Evolutionary conservation across 2,888 invertebrate genomes (phyloP), one percentile per base, ranked within the genome.

Genomic region (Ophonus ardosiacus): DNA sequence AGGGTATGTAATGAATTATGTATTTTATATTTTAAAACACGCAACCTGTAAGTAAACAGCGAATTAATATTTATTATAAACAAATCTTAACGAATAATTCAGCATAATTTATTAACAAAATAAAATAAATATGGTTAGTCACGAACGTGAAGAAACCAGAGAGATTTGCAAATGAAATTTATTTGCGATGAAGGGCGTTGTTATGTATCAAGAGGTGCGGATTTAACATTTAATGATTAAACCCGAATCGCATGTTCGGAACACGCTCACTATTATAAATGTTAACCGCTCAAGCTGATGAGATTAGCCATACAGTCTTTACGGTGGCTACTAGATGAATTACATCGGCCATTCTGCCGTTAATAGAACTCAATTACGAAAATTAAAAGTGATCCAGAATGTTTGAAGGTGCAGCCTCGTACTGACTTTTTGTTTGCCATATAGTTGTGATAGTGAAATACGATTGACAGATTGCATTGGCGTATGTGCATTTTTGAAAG

Each of bases 11-110:
- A 68, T 68, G 38, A 68, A 68, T 68, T 68, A 68, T 38, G 24
- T 31, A 68, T 68, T 31, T 38, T 68, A 68, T 68, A 68, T 15
- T 15, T 8, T 7, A 13, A 15, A 38, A 68, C 68, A 68, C 68
- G 68, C 68, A 68, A 65, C n/a, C 0, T 10, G n/a, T 17, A 15
- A 18, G 21, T n/a, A 65, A 24, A 65, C 38, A n/a, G 24, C 8
- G 24, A 68, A 68, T 68, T 38, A 68, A 68, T 68, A 68, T 68
- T 68, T 68, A 68, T 68, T 68, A 68, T 68, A 68, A 68, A 68
- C 68, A 40, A 68, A 68, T 68, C 68, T 24, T 31, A 24, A 15
- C 31, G n/a, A 63, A 24, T 6, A 63, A 63, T 63, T 18, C 13
- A 63, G 5, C 8, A 24, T 63, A 15, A 68, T 38, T 68, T 68